Conservation (phyloP, 2,888 invertebrate genomes). For the Brachyopa scutellaris region DNA sequence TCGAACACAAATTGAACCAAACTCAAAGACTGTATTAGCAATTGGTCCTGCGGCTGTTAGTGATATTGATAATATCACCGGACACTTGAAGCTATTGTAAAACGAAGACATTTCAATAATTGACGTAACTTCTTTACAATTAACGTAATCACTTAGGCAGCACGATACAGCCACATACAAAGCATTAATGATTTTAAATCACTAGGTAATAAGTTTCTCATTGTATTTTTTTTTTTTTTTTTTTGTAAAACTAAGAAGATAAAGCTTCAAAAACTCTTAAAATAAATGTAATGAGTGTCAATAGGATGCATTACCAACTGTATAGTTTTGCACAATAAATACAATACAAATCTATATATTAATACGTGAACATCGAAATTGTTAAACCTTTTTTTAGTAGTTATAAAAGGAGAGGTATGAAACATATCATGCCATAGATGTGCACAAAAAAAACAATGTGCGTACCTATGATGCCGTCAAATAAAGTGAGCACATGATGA, state of each 20-base stretch:
- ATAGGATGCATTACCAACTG: not conserved
- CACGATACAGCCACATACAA: conserved; percentile 8
- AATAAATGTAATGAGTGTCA: conserved; percentile 35
- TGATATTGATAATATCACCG: conserved; percentile 91
- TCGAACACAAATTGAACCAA: conserved; percentile 94
- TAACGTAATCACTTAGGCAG: conserved; percentile 5
- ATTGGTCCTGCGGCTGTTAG: conserved; percentile 94
- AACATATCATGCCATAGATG: no score
- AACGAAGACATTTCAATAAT: not conserved
- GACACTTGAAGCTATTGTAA: conserved; percentile 93
- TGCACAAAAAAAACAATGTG: no score
- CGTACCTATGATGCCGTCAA: no score
- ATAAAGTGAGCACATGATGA: no score
- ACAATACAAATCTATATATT: no score
- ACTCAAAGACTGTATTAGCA: conserved; percentile 94
- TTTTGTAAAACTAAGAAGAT: conserved; percentile 35
- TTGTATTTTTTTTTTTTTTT: not conserved
- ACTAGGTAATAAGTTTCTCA: conserved; percentile 34
- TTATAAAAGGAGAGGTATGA: no score
- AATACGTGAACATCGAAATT: no score
- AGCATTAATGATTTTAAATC: conserved; percentile 31
- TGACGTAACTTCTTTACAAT: no score
- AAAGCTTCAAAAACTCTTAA: not conserved
- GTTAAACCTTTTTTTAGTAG: no score
- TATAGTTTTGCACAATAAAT: no score